These are phyloP conservation scores for Eclectus roratus DNA, from an alignment of 2,113 vertebrate genomes.

Conservation along the genomic window DNA sequence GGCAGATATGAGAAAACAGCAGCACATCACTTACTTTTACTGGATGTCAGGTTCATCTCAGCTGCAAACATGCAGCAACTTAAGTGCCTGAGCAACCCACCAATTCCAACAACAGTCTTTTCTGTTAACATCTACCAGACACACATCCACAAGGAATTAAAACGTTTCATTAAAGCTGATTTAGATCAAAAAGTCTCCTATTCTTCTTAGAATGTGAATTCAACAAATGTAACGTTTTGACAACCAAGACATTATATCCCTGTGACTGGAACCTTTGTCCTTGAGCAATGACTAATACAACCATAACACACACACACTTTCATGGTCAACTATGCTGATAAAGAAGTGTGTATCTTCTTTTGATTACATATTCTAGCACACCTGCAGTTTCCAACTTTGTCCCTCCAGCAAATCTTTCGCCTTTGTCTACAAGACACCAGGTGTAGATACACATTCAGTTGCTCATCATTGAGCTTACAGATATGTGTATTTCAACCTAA, in stretches of 20 bases:
- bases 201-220: not conserved
- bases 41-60: not conserved
- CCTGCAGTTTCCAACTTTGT: not conserved
- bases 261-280: not conserved
- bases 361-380: not conserved
- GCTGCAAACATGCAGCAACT: not conserved
- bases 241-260: not conserved
- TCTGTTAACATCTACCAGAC: not conserved
- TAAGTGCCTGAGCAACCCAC: not conserved
- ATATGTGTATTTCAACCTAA: not conserved
- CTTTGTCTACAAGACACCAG: not conserved
- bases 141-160: not conserved
- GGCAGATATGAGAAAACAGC: not conserved
- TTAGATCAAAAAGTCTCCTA: not conserved
- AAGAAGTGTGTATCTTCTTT: not conserved
- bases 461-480: not conserved
- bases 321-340: not conserved
- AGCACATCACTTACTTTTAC: not conserved
- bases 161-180: not conserved
- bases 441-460: not conserved
- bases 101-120: not conserved
- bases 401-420: not conserved
- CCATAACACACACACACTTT: fast-evolving
- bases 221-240: not conserved
- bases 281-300: not conserved